Evolutionary conservation across 1,140 invertebrate genomes (phyloP).

Genomic region (Drosophila sucinea): DNA sequence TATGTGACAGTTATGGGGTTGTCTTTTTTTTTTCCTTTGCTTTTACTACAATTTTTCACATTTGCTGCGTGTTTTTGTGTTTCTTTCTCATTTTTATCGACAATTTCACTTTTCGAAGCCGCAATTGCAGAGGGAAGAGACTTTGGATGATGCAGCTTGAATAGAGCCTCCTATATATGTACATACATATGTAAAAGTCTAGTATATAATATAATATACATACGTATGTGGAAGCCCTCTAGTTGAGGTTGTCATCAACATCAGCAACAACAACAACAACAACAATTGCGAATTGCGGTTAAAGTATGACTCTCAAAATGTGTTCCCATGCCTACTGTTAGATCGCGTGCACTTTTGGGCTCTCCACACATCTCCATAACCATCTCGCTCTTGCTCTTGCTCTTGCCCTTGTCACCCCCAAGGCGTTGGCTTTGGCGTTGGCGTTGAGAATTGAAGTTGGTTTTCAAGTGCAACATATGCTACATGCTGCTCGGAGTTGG

Average conservation of each 20-base stretch:
- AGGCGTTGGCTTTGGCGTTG: neutral
- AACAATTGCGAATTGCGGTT: slow-evolving; percentile 56
- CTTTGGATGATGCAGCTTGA: slow-evolving; percentile 25
- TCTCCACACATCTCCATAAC: neutral
- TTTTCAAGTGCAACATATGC: slow-evolving; percentile 72
- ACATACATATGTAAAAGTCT: neutral
- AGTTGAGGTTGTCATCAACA: slow-evolving; percentile 28
- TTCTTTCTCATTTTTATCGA: slow-evolving; percentile 57
- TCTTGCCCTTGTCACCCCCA: neutral
- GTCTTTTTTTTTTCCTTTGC: slow-evolving; percentile 42
- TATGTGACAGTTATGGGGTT: slow-evolving; percentile 58
- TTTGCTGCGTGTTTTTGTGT: neutral
- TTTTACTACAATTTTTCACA: neutral
- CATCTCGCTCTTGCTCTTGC: neutral
- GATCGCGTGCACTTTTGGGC: slow-evolving; percentile 63
- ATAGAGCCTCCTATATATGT: neutral
- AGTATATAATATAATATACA: slow-evolving; percentile 17
- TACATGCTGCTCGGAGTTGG: slow-evolving; percentile 50
- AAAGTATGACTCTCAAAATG: slow-evolving; percentile 46
- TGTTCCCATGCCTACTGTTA: slow-evolving; percentile 71
- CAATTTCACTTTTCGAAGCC: slow-evolving; percentile 76
- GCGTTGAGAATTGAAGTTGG: neutral
- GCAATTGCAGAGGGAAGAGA: slow-evolving; percentile 40
- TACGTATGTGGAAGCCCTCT: slow-evolving; percentile 27
- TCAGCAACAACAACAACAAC: slow-evolving; percentile 5